Base-by-base conservation (phyloP, 2,888 invertebrate genomes). In the Allolobophora icterica region DNA sequence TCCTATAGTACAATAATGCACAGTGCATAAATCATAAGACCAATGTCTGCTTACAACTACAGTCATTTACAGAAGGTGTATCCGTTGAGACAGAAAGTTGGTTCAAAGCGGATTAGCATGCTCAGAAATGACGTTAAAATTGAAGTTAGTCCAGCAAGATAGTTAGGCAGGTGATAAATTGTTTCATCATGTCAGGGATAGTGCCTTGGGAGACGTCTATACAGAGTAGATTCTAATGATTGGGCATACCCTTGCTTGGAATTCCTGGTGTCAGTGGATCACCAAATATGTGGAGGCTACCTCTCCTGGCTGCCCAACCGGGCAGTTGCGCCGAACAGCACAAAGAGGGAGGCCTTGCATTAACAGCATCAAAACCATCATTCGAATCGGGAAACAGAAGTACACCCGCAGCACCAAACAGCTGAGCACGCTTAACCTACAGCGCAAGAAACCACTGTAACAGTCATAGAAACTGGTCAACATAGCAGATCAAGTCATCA, bases 371-470 rank as follows among this genome's bases (percentile, higher is more conserved):
- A 21, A 89, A 84, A 33, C 91, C 92, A 34, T 95, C 94, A 13
- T 93, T 92, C 0, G 95, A 94, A 92, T 95, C 95, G 3, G 94
- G 93, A 93, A 94, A 95, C 71, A 95, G 92, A n/a, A 95, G 93
- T 30, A 94, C 94, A 4, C 94, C 95, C 4, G 91, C 89, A 3
- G 94, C 94, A 1, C 94, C 94, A 38, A 91, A 90, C 71, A 93
- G 91, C 91, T 94, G 94, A 5, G 94, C 94, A 92, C 94, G 94
- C 52, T 90, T 87, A n/a, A 94, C 92, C 94, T 94, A 92, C 8
- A 92, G 35, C 19, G 35, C 19, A 87, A 34, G n/a, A 87, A 21
- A 35, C 8, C 24, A 84, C 87, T 34, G 13, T n/a, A 71, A 71
- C 71, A n/a, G 71, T n/a, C n/a, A n/a, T 71, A 71, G 5, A 71